Conservation (phyloP, 2,113 vertebrate genomes). For the Epinephelus fuscoguttatus region DNA sequence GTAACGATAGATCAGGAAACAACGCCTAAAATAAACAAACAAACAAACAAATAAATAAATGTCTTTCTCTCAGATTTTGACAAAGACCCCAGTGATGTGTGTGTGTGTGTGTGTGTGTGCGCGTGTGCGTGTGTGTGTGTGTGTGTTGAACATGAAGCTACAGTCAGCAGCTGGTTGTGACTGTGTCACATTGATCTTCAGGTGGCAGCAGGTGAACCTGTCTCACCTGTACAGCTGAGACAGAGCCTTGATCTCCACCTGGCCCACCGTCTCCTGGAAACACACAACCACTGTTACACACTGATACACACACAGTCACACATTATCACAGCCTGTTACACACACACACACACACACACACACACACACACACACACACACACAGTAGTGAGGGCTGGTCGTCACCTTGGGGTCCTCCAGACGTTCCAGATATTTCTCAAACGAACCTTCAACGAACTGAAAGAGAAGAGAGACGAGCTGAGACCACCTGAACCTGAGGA, state of each 20-base stretch:
- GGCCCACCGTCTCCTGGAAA: conserved; percentile 93
- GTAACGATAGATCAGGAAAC: conserved; percentile 93
- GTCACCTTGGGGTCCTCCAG: conserved; percentile 95
- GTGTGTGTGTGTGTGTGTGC: too few relatives aligned
- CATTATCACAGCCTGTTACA: background rate
- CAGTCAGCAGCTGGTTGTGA: too few relatives aligned
- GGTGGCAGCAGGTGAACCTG: background rate
- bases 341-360: background rate
- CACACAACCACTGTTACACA: conserved; percentile 5
- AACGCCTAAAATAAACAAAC: conserved; percentile 80
- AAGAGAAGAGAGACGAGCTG: conserved; percentile 19
- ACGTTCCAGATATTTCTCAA: conserved; percentile 95
- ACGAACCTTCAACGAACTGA: conserved; percentile 97
- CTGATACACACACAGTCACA: background rate
- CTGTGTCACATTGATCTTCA: too few relatives aligned
- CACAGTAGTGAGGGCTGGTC: background rate
- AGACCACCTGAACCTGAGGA: too few relatives aligned
- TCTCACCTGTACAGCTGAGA: conserved; percentile 90
- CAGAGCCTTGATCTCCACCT: conserved; percentile 95
- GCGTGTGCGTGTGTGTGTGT: too few relatives aligned
- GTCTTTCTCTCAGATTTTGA: too few relatives aligned
- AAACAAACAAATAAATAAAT: background rate
- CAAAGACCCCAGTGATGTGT: too few relatives aligned
- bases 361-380: background rate
- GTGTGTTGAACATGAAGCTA: too few relatives aligned